Conservation (phyloP, 2,797 vertebrate species). For the Bufotes viridis region DNA sequence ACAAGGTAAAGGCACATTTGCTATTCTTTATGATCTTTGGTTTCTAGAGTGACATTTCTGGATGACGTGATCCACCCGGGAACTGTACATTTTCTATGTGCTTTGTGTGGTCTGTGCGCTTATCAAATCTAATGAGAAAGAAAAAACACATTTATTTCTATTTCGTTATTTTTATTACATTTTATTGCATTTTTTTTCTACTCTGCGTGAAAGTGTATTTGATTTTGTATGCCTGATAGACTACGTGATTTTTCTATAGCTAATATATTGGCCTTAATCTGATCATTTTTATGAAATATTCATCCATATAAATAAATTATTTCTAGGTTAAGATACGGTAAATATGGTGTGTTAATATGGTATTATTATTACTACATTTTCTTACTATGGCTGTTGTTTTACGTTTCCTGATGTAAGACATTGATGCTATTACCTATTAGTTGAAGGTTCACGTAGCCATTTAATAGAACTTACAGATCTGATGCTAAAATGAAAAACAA, state of each 20-base stretch:
- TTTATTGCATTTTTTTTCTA: too few species aligned
- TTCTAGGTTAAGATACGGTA: not conserved
- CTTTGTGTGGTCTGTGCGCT: not conserved
- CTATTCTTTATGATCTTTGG: not conserved
- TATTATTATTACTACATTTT: not conserved
- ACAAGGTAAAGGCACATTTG: constrained; percentile 13
- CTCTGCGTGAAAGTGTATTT: not conserved
- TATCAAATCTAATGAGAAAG: not conserved
- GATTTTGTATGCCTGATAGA: not conserved
- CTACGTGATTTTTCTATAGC: not conserved
- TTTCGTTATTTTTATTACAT: not conserved
- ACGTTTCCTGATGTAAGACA: not conserved
- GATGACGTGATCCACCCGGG: too few species aligned
- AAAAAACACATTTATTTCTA: not conserved
- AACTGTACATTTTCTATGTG: not conserved
- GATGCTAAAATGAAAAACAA: too few species aligned
- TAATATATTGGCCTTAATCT: not conserved
- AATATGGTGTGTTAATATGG: not conserved
- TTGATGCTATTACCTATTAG: not conserved
- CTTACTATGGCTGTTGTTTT: not conserved
- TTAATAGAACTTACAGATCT: too few species aligned
- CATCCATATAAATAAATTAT: not conserved
- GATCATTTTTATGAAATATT: not conserved
- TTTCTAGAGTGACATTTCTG: not conserved
- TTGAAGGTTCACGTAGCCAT: too few species aligned